phyloP scores from a whole-genome alignment of 2,888 invertebrate species.

The Boloria selene region DNA sequence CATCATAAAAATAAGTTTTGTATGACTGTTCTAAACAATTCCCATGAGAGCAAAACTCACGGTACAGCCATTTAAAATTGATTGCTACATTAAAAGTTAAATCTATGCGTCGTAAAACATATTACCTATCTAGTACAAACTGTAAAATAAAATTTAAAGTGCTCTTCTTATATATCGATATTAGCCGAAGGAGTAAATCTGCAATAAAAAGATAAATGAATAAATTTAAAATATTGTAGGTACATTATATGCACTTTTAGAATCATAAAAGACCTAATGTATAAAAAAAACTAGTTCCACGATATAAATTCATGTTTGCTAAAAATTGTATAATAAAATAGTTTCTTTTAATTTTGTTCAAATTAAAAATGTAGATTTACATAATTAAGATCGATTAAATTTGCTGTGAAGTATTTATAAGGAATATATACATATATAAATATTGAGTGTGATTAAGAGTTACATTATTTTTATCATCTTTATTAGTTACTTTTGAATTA shows the following conservation, averaged over 20 bases:
- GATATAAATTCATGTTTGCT: too few relatives aligned
- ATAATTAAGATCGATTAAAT: too few relatives aligned
- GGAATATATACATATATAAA: too few relatives aligned
- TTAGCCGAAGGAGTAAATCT: slow-evolving; percentile 10
- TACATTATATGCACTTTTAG: too few relatives aligned
- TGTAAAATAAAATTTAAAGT: slow-evolving; percentile 41
- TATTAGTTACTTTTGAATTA: too few relatives aligned
- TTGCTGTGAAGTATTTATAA: too few relatives aligned
- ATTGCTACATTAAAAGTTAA: slow-evolving; percentile 19
- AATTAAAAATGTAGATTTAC: too few relatives aligned
- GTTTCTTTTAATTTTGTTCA: too few relatives aligned
- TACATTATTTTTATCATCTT: too few relatives aligned
- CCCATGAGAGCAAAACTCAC: not conserved
- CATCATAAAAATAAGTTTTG: too few relatives aligned
- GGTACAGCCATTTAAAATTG: slow-evolving; percentile 7
- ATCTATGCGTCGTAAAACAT: slow-evolving; percentile 20
- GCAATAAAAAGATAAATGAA: slow-evolving; percentile 1
- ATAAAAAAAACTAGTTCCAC: not conserved
- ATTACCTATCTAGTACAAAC: slow-evolving; percentile 43
- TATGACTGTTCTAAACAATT: not conserved
- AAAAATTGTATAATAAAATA: too few relatives aligned
- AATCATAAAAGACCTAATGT: not conserved
- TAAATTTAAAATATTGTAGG: slow-evolving; percentile 1
- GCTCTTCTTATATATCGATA: slow-evolving; percentile 25
- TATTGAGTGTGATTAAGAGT: too few relatives aligned